Base-by-base conservation (phyloP, 2,797 vertebrate species). In the Cryptoprocta ferox region DNA sequence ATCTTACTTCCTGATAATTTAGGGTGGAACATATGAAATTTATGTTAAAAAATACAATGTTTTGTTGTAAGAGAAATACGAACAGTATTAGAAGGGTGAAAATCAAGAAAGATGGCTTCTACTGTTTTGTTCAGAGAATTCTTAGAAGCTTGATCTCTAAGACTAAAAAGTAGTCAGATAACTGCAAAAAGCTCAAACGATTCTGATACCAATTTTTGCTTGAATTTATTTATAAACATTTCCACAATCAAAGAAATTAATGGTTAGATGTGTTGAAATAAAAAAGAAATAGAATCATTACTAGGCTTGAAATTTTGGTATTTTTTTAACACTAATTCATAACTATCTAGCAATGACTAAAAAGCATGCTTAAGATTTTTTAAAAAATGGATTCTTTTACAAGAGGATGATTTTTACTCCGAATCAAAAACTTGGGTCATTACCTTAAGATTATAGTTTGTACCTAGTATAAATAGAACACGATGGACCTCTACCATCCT, bases 381-480 rank as follows among this genome's bases (percentile, higher is more conserved):
- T 45, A 66, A 79, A 50, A 0, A 59, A 32, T 73, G 7, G 0
- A 5, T 84, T 95, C 2, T 16, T 97, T 48, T 35, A 92, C 3
- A 96, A 78, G n/a, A 93, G 26, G 39, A 92, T 94, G 59, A 96
- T 91, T 97, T 97, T 88, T 45, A 91, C 12, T 79, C 75, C 97
- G 50, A 97, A 94, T 71, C 78, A 93, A 97, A 97, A 86, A 39
- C 80, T n/a, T 96, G n/a, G 30, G 86, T 96, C 76, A 90, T 93
- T 95, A 79, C 1, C 42, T 97, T 97, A 94, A 97, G 97, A 97
- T 84, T 85, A 94, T 73, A 89, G 85, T 91, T 89, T 50, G 0
- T 2, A 59, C 15, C 59, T 97, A 87, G 35, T 93, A 96, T 37
- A 97, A 97, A 87, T 91, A 98, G 88, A 97, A 95, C 45, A 4